Conservation (phyloP, 2,888 invertebrate genomes). For the Agriopis marginaria region DNA sequence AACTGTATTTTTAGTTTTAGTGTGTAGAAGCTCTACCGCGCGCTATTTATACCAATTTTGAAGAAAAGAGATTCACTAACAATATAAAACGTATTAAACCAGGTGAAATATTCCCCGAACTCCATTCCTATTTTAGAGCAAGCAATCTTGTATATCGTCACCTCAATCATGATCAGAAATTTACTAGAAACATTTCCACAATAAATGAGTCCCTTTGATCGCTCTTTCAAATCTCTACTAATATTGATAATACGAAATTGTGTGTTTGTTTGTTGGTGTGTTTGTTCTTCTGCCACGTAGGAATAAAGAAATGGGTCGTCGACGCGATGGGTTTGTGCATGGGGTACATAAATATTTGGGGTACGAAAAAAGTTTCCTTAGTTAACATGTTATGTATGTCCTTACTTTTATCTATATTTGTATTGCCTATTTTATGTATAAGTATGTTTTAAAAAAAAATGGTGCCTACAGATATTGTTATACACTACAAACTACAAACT, state of each 20-base stretch:
- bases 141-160: slow-evolving; percentile 19
- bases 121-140: not conserved
- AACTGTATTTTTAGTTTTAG: too few species aligned
- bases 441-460: too few species aligned
- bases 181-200: slow-evolving; percentile 9
- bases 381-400: too few species aligned
- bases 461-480: too few species aligned
- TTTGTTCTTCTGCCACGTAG: not conserved
- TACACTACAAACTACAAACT: too few species aligned
- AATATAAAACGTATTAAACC: not conserved
- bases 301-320: too few species aligned
- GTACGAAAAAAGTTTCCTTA: too few species aligned
- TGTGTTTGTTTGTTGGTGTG: not conserved
- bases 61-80: not conserved
- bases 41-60: not conserved
- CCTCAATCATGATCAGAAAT: slow-evolving; percentile 2
- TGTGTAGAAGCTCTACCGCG: too few species aligned
- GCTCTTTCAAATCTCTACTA: not conserved
- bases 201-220: slow-evolving; percentile 33
- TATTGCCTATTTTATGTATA: too few species aligned
- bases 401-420: too few species aligned
- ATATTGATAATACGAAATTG: not conserved
- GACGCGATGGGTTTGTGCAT: not conserved
- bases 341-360: too few species aligned
- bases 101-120: not conserved